phyloP scores from a whole-genome alignment of 1,140 invertebrate species.

The Tetramorium simillimum region DNA sequence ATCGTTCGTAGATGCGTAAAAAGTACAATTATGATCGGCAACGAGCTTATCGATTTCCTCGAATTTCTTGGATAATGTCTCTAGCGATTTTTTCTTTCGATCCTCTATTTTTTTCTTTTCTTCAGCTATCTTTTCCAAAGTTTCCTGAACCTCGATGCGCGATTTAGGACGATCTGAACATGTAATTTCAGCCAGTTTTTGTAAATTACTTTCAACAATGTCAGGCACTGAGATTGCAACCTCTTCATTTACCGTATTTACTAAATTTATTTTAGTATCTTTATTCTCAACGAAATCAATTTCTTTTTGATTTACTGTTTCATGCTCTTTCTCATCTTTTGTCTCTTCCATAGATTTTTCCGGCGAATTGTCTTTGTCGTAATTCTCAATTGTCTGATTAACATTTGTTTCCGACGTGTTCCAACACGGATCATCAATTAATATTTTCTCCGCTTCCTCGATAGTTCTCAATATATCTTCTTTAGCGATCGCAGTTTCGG shows the following conservation, averaged over 20 bases:
- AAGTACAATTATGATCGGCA: conserved; percentile 17
- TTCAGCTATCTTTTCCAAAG: conserved; percentile 66
- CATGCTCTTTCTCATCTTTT: neutral
- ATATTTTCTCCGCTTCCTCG: conserved; percentile 33
- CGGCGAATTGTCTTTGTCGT: neutral
- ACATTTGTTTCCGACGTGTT: neutral
- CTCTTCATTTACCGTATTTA: neutral
- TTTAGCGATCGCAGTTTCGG: conserved; percentile 18
- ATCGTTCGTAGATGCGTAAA: neutral
- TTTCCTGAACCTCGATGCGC: conserved; percentile 62
- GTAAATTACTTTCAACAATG: conserved; percentile 23
- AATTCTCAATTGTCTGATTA: neutral
- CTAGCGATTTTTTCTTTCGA: conserved; percentile 71
- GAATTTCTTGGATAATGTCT: conserved; percentile 69
- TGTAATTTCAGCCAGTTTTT: conserved; percentile 61
- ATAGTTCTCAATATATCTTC: conserved; percentile 46
- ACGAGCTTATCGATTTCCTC: conserved; percentile 61
- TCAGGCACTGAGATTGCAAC: neutral
- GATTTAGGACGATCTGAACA: conserved; percentile 28
- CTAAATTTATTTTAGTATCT: neutral
- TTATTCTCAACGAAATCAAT: conserved; percentile 8
- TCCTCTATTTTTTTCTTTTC: conserved; percentile 74
- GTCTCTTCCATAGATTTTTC: neutral
- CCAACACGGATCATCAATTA: conserved; percentile 1
- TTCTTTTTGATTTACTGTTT: neutral